These are phyloP conservation scores for Nephrotoma appendiculata DNA, from an alignment of 2,888 invertebrate genomes.

Conservation along the genomic window DNA sequence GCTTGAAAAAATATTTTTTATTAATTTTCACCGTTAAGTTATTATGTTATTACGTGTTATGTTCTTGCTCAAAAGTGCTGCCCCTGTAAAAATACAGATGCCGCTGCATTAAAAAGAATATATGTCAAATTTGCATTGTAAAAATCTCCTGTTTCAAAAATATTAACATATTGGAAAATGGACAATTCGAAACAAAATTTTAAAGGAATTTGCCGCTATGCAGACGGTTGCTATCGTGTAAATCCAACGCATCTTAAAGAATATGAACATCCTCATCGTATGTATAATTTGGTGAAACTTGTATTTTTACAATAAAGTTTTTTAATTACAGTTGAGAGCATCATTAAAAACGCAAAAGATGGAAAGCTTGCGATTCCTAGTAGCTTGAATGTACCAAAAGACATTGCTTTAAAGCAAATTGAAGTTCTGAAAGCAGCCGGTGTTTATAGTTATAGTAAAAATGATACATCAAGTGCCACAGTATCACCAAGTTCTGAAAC, in stretches of 20 bases:
- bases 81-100: not conserved
- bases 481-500: not conserved
- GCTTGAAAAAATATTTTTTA: too few species aligned
- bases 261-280: slow-evolving; percentile 67
- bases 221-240: slow-evolving; percentile 62
- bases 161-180: not conserved
- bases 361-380: not conserved
- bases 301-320: not conserved
- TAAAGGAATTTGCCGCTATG: slow-evolving; percentile 48
- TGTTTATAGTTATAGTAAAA: not conserved
- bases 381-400: not conserved
- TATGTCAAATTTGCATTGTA: not conserved
- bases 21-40: too few species aligned
- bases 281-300: slow-evolving; percentile 21
- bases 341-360: not conserved
- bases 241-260: slow-evolving; percentile 76
- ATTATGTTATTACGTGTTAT: too few species aligned
- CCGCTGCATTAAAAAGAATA: not conserved
- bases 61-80: too few species aligned
- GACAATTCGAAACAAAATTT: not conserved
- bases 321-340: not conserved
- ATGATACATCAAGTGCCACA: not conserved
- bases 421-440: not conserved
- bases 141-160: not conserved
- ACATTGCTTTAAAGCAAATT: not conserved